Conservation (phyloP, 2,888 invertebrate genomes). For the Perithous albicinctus region DNA sequence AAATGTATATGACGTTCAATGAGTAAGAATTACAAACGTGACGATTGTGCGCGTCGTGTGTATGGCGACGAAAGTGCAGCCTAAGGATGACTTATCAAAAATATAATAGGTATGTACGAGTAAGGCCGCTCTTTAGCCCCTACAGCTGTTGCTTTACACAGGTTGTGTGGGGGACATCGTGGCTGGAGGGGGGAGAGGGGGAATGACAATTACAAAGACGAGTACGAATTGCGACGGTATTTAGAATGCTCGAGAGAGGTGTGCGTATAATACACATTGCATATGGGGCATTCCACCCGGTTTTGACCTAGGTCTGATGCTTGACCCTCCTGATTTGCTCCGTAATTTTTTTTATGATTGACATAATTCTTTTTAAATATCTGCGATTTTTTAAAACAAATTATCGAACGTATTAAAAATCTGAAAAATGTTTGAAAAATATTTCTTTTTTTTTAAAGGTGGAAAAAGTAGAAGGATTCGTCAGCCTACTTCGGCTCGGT, state of each 20-base stretch:
- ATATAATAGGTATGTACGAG: slow-evolving; percentile 31
- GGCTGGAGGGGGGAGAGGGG: not conserved
- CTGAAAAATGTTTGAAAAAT: too few species aligned
- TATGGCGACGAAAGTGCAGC: slow-evolving; percentile 71
- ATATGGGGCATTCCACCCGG: too few species aligned
- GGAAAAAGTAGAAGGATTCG: too few species aligned
- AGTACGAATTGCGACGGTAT: not conserved
- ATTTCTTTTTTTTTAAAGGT: too few species aligned
- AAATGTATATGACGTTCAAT: not conserved
- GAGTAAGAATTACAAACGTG: not conserved
- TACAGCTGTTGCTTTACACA: slow-evolving; percentile 3
- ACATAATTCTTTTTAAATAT: too few species aligned
- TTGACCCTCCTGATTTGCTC: too few species aligned
- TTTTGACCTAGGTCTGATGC: too few species aligned
- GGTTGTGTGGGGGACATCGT: not conserved
- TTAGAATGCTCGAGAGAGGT: not conserved
- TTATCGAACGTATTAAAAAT: too few species aligned
- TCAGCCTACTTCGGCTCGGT: too few species aligned
- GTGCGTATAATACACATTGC: not conserved
- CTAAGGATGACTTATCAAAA: slow-evolving; percentile 76
- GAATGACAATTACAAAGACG: not conserved
- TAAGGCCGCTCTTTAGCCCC: slow-evolving; percentile 21
- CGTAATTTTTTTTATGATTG: too few species aligned
- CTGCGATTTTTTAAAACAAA: too few species aligned
- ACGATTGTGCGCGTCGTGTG: slow-evolving; percentile 12